Base-by-base conservation (phyloP, 2,797 vertebrate species). In the Sebastes minor region DNA sequence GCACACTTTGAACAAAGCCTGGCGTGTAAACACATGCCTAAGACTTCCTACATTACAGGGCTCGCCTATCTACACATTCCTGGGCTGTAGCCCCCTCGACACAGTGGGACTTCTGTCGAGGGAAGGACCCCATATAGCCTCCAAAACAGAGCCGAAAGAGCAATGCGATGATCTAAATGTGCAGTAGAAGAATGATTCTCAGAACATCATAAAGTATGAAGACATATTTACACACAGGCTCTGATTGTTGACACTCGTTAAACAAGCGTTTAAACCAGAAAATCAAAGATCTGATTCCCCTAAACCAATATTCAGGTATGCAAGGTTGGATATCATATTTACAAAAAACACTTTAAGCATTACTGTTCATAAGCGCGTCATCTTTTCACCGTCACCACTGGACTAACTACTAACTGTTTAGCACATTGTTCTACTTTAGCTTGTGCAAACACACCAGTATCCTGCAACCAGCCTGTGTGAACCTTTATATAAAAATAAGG, bases 11-110 rank as follows among this genome's bases (percentile, higher is more conserved):
- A 89, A 74, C 69, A 76, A 74, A 69, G 57, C n/a, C 53, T 78
- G 76, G 38, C 84, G 1, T 84, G 82, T 83, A 75, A 87, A 88
- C 76, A 75, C 85, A 82, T 53, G 89, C 76, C 77, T 56, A 8
- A 81, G 74, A 69, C 30, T 49, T 9, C 18, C 57, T 74, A 74
- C 71, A 83, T 85, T 78, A 77, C 60, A 87, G 73, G 69, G 33
- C 30, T 55, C 1, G n/a, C 20, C 53, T 81, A 49, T 74, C 32
- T 35, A 73, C 59, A 61, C 85, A 91, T 91, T 91, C 88, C 78
- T 88, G 27, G 46, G 71, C 38, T 79, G 69, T 33, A 74, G 69
- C 56, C 67, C 74, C 42, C 23, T 42, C 7, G 35, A 79, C 75
- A 83, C 75, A 84, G 71, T 65, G 69, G 71, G 68, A 57, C 56